phyloP scores from a whole-genome alignment of 2,888 invertebrate species.

The Ormyrus labotus region DNA sequence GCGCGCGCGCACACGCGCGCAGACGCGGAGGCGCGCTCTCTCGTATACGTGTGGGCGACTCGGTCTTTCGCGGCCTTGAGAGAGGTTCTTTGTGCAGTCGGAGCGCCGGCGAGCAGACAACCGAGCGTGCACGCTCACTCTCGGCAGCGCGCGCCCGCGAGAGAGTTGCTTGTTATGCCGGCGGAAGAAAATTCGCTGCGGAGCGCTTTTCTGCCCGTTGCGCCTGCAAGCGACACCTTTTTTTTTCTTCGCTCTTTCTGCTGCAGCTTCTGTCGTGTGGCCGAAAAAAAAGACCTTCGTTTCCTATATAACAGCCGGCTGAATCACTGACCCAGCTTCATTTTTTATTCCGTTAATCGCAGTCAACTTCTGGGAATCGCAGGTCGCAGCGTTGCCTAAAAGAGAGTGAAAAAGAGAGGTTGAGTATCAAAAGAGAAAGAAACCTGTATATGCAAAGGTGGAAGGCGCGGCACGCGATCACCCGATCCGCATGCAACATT shows the following conservation, averaged over 20 bases:
- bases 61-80: conserved; percentile 70
- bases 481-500: neutral
- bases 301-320: no score
- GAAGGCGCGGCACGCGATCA: conserved; percentile 40
- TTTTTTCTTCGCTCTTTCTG: no score
- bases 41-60: neutral
- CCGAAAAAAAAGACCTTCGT: no score
- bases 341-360: neutral
- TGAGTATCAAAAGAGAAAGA: neutral
- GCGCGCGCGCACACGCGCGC: conserved; percentile 40
- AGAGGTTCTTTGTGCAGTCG: conserved; percentile 73
- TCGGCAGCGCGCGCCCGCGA: no score
- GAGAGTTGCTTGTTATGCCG: no score
- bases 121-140: conserved; percentile 50
- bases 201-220: no score
- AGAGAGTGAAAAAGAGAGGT: conserved; percentile 10
- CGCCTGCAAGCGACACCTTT: no score
- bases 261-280: no score
- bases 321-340: neutral
- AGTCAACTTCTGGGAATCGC: neutral
- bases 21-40: conserved; percentile 31
- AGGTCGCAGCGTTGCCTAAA: no score
- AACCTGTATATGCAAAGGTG: neutral
- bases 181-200: no score
- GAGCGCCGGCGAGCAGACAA: conserved; percentile 54